These are phyloP conservation scores for Scolopax rusticola DNA, from an alignment of 2,797 vertebrate species.

Conservation along the genomic window DNA sequence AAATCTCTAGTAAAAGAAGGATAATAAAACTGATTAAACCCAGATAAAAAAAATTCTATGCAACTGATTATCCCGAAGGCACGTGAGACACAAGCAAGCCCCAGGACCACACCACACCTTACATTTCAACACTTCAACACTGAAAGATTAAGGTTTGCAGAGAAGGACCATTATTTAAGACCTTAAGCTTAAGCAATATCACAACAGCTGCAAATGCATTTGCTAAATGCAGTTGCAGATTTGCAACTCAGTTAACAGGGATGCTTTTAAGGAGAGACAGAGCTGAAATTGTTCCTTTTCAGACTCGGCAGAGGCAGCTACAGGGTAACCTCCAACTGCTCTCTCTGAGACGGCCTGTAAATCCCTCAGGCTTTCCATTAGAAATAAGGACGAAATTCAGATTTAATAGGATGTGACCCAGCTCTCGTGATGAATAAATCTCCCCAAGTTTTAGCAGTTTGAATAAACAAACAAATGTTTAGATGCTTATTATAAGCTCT, in stretches of 20 bases:
- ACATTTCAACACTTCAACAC: background rate
- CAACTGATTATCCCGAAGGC: conserved; percentile 9
- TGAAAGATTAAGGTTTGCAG: background rate
- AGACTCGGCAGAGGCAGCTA: background rate
- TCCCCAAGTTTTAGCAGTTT: conserved; percentile 12
- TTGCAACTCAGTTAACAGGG: background rate
- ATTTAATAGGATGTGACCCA: background rate
- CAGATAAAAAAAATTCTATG: background rate
- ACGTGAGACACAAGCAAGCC: background rate
- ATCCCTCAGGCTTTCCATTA: background rate
- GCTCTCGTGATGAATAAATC: conserved; percentile 16
- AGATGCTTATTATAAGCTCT: conserved; percentile 65
- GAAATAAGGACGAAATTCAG: background rate
- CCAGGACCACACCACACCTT: background rate
- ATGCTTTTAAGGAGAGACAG: conserved; percentile 1
- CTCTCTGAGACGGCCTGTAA: background rate
- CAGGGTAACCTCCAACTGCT: background rate
- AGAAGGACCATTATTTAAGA: background rate
- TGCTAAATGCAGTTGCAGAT: background rate
- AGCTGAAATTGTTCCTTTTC: background rate
- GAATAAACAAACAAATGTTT: conserved; percentile 68
- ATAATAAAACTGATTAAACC: conserved; percentile 52
- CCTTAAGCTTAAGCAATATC: background rate
- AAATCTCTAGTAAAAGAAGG: background rate
- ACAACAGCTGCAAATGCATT: background rate